Base-by-base conservation (phyloP, 2,888 invertebrate species). In the Branchipolynoe longqiensis region DNA sequence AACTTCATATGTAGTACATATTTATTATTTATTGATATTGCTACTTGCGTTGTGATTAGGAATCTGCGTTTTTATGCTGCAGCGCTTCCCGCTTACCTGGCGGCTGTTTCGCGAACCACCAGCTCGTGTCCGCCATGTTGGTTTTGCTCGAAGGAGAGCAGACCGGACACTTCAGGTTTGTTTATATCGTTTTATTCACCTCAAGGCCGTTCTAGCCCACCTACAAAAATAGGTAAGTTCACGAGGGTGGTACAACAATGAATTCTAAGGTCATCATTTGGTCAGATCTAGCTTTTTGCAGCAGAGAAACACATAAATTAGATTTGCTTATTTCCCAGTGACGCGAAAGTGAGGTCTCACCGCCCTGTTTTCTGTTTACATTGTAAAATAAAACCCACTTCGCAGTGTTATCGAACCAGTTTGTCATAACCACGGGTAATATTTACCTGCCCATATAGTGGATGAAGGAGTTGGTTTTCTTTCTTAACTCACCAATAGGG, bases 291-390 rank as follows among this genome's bases (percentile, higher is more conserved):
- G 6, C 12, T 8, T 41, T 41, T 12, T 6, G 3, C 14, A 8
- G 8, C 22, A 3, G 40, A 4, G 40, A 74, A 74, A 40, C 40
- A 25, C 74, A 74, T 38, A 41, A 74, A 74, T 41, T 74, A 41
- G 40, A 41, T 74, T 38, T 41, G 74, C 25, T 25, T 41, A 36
- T 74, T 25, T 36, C 2, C 74, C 74, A 41, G 74, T 74, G 74
- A 41, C 74, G 74, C 74, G 74, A 74, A 22, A 41, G 25, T 74
- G 4, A 74, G 74, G 74, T 74, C 40, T 74, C 74, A 74, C 74
- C 22, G n/a, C 74, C 41, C 40, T 41, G 8, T 41, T 6, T 74
- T 41, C 40, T 74, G 41, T 74, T 74, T 74, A 74, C 74, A 74
- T 74, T 74, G 69, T 8, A 33, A 69, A 69, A 69, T 62, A 25